A percentile compares a stretch with the other conserved stretches of the same genome.
Evolutionary conservation across 2,797 vertebrate genomes (phyloP).

Genomic region (Lagodon rhomboides): DNA sequence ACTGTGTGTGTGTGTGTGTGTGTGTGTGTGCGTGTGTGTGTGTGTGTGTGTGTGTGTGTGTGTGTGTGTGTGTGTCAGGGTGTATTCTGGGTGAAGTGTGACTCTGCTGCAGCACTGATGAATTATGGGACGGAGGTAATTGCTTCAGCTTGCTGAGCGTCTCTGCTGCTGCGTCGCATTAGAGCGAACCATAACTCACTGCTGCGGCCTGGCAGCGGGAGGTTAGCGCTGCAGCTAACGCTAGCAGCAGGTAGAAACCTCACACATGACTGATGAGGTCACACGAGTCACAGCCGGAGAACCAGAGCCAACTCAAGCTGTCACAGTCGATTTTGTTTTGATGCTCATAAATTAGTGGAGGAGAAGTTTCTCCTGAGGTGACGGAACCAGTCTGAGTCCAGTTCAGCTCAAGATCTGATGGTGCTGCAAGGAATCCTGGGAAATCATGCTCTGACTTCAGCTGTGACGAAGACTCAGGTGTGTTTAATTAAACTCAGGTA

Average conservation of each 20-base stretch:
- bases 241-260: slow-evolving; percentile 51
- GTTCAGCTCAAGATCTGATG: background rate
- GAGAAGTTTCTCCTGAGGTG: background rate
- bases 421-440: slow-evolving; percentile 27
- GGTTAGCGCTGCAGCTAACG: slow-evolving; percentile 31
- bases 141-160: slow-evolving; percentile 38
- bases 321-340: slow-evolving; percentile 22
- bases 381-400: background rate
- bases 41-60: background rate
- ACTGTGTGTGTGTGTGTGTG: too few relatives aligned
- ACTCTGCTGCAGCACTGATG: slow-evolving; percentile 35
- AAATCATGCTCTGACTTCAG: background rate
- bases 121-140: slow-evolving; percentile 54
- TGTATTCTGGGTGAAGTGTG: background rate
- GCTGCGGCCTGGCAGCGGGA: slow-evolving; percentile 56
- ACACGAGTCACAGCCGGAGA: slow-evolving; percentile 47
- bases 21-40: too few relatives aligned
- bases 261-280: slow-evolving; percentile 39
- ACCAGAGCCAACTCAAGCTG: slow-evolving; percentile 6
- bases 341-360: slow-evolving; percentile 15
- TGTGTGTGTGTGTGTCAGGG: background rate
- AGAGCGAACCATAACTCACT: slow-evolving; percentile 49
- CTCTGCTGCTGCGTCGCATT: slow-evolving; percentile 58
- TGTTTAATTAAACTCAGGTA: too few relatives aligned
- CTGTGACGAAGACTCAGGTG: background rate